These are phyloP conservation scores for Boloria euphrosyne DNA, from an alignment of 2,888 invertebrate genomes.

Conservation along the genomic window DNA sequence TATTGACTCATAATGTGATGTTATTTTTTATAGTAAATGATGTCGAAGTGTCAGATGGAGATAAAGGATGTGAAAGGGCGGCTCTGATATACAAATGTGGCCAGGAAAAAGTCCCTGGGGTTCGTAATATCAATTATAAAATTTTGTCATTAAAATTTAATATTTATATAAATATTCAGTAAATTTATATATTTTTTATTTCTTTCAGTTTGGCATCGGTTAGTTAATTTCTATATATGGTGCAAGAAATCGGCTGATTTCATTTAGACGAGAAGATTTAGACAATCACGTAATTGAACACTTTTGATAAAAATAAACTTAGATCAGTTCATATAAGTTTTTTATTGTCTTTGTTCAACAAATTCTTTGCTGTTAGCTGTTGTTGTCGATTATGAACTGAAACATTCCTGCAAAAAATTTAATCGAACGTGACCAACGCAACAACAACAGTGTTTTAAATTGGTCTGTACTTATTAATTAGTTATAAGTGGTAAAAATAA, in stretches of 20 bases:
- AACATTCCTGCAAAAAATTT: no score
- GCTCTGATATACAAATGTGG: constrained; percentile 58
- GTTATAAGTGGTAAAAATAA: no score
- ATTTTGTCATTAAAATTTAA: not conserved
- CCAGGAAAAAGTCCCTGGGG: constrained; percentile 52
- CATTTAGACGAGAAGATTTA: not conserved
- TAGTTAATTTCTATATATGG: not conserved
- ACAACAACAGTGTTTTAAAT: no score
- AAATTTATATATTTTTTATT: constrained; percentile 2
- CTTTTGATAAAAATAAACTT: no score
- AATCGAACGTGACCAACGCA: no score
- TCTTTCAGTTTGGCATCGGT: constrained; percentile 19
- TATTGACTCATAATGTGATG: no score
- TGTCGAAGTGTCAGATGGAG: no score
- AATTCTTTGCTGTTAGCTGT: no score
- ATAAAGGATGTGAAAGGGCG: constrained; percentile 62
- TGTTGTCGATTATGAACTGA: no score
- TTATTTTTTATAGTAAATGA: constrained; percentile 50
- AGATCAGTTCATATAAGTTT: no score
- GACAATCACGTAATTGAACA: not conserved
- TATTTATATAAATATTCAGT: not conserved
- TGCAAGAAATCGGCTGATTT: not conserved
- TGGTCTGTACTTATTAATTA: no score
- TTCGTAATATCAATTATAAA: constrained; percentile 30
- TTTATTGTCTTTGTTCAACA: no score